Conservation (phyloP, 2,888 invertebrate species). For the Eilema griseolum region DNA sequence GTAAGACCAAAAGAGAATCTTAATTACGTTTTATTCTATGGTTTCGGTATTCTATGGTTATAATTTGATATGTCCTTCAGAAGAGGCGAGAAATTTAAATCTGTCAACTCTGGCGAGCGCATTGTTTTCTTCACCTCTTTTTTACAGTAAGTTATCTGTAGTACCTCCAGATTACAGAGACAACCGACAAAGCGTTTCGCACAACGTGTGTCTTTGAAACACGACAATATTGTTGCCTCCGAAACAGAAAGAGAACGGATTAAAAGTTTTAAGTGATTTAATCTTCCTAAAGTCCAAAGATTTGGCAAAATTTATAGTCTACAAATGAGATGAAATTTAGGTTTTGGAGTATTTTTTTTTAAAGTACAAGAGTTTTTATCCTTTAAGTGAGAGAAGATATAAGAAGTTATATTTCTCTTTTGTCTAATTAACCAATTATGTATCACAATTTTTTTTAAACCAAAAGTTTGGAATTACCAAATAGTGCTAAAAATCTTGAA, state of each 20-base stretch:
- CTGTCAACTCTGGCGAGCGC: background rate
- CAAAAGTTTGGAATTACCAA: no score
- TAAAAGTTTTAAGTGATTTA: constrained; percentile 54
- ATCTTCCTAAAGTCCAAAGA: constrained; percentile 42
- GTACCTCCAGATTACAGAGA: constrained; percentile 21
- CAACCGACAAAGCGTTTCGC: constrained; percentile 34
- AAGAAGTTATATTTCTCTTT: no score
- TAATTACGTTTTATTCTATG: no score
- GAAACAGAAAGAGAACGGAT: constrained; percentile 44
- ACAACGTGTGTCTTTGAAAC: constrained; percentile 29
- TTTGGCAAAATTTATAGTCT: constrained; percentile 38
- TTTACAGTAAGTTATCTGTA: constrained; percentile 13
- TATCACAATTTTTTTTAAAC: no score
- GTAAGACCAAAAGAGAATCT: background rate
- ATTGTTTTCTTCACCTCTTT: background rate
- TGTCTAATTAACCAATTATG: no score
- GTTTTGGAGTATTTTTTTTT: background rate
- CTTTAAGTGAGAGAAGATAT: background rate
- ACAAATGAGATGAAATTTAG: constrained; percentile 42
- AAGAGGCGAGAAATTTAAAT: background rate
- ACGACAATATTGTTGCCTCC: constrained; percentile 30
- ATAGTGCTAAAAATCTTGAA: no score
- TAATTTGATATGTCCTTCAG: no score
- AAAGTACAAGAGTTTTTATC: background rate
- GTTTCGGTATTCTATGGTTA: no score